phyloP scores from a whole-genome alignment of 2,113 vertebrate species.

The Nerophis ophidion region DNA sequence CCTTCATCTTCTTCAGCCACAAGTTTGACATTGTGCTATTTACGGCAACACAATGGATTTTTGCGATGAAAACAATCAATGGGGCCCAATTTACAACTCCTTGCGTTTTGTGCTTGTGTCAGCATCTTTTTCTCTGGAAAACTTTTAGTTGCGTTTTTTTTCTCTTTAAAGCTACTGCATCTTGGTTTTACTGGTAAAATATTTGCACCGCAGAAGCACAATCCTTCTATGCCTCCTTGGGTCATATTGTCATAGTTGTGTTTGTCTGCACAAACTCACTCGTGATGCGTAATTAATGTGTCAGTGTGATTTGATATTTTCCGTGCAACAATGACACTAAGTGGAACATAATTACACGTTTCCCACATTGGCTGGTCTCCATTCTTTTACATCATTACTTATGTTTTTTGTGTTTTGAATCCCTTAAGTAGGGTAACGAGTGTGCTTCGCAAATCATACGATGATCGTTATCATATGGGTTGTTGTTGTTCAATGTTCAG shows the following conservation, averaged over 20 bases:
- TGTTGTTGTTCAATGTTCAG: no score
- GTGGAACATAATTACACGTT: conserved; percentile 57
- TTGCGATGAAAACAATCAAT: conserved; percentile 57
- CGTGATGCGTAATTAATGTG: conserved; percentile 45
- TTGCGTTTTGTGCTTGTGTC: conserved; percentile 34
- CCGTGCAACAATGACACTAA: conserved; percentile 37
- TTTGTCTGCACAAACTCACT: no score
- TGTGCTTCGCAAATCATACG: conserved; percentile 39
- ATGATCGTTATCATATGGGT: conserved; percentile 38
- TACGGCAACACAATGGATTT: conserved; percentile 57
- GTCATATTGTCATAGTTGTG: no score
- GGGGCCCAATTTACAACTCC: conserved; percentile 40
- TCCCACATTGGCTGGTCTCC: conserved; percentile 51
- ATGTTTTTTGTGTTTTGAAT: conserved; percentile 41
- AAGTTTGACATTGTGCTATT: conserved; percentile 64
- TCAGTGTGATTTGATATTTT: conserved; percentile 37
- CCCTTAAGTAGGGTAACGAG: conserved; percentile 40
- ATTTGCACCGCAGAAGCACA: no score
- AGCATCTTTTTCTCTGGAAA: conserved; percentile 40
- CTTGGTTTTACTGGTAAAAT: neutral
- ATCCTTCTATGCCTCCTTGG: no score
- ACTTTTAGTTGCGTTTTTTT: conserved; percentile 37
- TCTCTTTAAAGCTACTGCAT: neutral
- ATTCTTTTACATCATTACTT: conserved; percentile 59
- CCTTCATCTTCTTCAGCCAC: conserved; percentile 35